These are phyloP conservation scores for Saccostrea glomerata DNA, from an alignment of 1,140 invertebrate genomes.

Conservation along the genomic window DNA sequence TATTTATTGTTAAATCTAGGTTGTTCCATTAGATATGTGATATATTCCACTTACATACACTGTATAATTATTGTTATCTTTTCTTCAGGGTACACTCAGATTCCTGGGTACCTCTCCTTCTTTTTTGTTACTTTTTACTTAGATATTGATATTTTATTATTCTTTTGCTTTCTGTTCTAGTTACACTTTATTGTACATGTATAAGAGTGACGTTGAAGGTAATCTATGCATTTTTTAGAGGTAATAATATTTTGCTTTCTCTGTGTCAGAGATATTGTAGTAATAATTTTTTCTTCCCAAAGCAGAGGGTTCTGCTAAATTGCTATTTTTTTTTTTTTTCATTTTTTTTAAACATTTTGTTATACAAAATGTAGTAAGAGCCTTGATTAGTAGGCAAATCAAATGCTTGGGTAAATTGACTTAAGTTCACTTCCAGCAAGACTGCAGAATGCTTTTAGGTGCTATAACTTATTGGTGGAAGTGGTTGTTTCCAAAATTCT, in stretches of 20 bases:
- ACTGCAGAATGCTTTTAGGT: background rate
- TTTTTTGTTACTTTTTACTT: constrained; percentile 16
- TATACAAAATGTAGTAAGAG: too few species aligned
- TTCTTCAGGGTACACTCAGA: background rate
- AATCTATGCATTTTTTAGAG: too few species aligned
- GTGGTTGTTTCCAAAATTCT: background rate
- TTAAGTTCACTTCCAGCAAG: background rate
- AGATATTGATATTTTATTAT: background rate
- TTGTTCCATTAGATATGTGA: constrained; percentile 23
- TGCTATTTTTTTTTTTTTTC: too few species aligned
- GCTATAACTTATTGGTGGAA: background rate
- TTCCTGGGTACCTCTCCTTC: background rate
- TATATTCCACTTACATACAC: background rate
- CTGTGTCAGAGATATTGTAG: too few species aligned
- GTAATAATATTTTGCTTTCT: too few species aligned
- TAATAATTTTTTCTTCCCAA: too few species aligned
- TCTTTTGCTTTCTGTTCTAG: background rate
- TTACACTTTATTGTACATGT: background rate
- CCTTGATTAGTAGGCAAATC: background rate
- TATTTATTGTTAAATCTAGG: constrained; percentile 23
- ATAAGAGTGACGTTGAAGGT: background rate
- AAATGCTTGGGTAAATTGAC: background rate
- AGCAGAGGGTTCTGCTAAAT: too few species aligned
- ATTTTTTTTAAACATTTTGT: too few species aligned
- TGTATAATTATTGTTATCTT: constrained; percentile 8